Evolutionary conservation across 2,888 invertebrate genomes (phyloP).

Genomic region (Meteorus cinctellus): DNA sequence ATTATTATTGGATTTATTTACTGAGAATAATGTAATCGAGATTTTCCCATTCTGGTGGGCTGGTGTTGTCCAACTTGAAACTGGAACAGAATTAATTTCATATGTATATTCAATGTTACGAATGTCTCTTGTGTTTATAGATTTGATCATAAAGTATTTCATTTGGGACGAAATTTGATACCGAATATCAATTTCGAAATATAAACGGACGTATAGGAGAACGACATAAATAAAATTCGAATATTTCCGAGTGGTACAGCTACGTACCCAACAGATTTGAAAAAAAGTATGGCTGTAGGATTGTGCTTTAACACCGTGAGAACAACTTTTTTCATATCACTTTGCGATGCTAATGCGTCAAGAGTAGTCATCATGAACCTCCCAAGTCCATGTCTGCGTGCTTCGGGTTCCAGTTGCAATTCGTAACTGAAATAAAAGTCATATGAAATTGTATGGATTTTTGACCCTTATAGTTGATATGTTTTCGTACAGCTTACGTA

Average conservation of each 20-base stretch:
- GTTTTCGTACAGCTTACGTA: slow-evolving; percentile 62
- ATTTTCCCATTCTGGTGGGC: slow-evolving; percentile 73
- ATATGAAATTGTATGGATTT: slow-evolving; percentile 44
- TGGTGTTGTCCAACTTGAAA: slow-evolving; percentile 80
- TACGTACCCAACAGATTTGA: slow-evolving; percentile 83
- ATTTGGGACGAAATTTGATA: not conserved
- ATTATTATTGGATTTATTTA: slow-evolving; percentile 57
- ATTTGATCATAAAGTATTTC: not conserved
- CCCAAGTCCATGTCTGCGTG: slow-evolving; percentile 87
- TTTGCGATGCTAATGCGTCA: slow-evolving; percentile 83
- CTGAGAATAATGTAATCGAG: slow-evolving; percentile 68
- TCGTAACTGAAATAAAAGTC: slow-evolving; percentile 82
- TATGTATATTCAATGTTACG: not conserved
- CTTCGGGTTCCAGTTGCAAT: slow-evolving; percentile 84
- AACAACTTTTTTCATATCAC: slow-evolving; percentile 86
- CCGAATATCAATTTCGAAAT: not conserved
- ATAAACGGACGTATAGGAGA: not conserved
- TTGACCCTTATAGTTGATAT: not conserved
- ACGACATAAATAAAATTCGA: slow-evolving; percentile 17
- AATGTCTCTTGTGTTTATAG: not conserved
- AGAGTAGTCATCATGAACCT: slow-evolving; percentile 86
- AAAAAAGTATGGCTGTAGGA: slow-evolving; percentile 82
- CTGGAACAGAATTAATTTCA: slow-evolving; percentile 69
- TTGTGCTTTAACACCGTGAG: slow-evolving; percentile 89
- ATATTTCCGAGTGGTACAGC: slow-evolving; percentile 1